Evolutionary conservation across 2,888 invertebrate genomes (phyloP), one percentile per base, ranked within the genome.

Genomic region (Rhopalosiphum nymphaeae): DNA sequence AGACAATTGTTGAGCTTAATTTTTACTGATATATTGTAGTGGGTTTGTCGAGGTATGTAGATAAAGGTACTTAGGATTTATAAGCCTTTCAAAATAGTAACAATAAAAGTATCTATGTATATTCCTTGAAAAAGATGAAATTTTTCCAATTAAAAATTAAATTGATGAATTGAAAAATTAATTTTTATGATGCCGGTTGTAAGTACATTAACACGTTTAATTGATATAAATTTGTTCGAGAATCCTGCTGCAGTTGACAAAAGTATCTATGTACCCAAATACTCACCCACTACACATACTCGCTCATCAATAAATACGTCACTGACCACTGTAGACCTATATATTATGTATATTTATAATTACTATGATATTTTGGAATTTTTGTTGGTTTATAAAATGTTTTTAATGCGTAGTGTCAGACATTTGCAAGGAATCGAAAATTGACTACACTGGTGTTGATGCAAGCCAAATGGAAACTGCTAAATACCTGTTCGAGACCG

Each of bases 401-500:
- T 36, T 36, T 78, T 2, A 36, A 78, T 42, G 78, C 44, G 36
- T 21, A 94, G 89, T 26, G 49, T 86, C 49, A 42, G 26, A 67
- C 5, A 2, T 78, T 42, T 84, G 42, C 26, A 46, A 67, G 11
- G 16, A 91, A 49, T 11, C 61, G 29, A 90, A 16, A 57, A 97
- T 97, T 94, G 97, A 98, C 95, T 97, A 97, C 95, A 96, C 96
- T 0, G 97, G 97, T 3, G 97, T 98, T 0, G 96, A 97, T 0
- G 96, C 96, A 0, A 96, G 97, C 53, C 96, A 97, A 42, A 96
- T 97, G 95, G 96, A 96, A 3, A 97, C 97, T 0, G 98, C 98
- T 0, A 96, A 96, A 95, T 97, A 97, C 42, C 96, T 98, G 0
- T 97, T 98, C 95, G 97, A 97, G 95, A 98, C 98, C 0, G 97